Percentiles rank a stretch among this genome's conserved stretches.
phyloP scores from a whole-genome alignment of 2,113 vertebrate genomes.

The Buteo buteo region DNA sequence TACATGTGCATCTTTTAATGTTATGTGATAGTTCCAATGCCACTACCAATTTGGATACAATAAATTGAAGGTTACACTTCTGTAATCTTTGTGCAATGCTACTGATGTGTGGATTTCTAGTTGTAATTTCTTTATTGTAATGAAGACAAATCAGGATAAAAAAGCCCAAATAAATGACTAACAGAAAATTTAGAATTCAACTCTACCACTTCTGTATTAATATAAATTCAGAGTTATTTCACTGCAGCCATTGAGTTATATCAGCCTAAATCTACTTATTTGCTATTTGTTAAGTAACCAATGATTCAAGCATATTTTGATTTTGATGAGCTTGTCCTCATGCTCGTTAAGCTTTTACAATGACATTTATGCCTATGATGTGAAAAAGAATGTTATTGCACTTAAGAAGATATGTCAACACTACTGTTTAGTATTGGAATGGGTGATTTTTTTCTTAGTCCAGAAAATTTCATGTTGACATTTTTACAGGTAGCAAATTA shows the following conservation, averaged over 20 bases:
- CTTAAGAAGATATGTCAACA: not conserved
- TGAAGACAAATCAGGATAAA: not conserved
- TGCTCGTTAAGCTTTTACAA: not conserved
- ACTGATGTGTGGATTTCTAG: not conserved
- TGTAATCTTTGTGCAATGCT: not conserved
- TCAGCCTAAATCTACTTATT: not conserved
- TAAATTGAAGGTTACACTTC: not conserved
- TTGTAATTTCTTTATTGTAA: not conserved
- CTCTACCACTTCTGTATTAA: not conserved
- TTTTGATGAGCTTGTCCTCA: not conserved
- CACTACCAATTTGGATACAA: not conserved
- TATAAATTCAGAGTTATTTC: not conserved
- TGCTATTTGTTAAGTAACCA: not conserved
- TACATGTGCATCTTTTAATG: not conserved
- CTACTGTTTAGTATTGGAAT: not conserved
- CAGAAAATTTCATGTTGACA: not conserved
- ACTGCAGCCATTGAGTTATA: not conserved
- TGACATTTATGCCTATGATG: not conserved
- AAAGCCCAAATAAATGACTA: not conserved
- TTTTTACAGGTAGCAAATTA: conserved; percentile 3
- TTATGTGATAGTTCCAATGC: not conserved
- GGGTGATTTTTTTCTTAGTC: not conserved
- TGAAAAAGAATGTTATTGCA: not conserved
- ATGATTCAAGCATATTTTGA: not conserved
- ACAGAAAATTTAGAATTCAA: not conserved